A percentile compares a stretch with the other conserved stretches of the same genome.
Evolutionary conservation across 2,888 invertebrate species (phyloP).

Genomic region (Pheosia tremula): DNA sequence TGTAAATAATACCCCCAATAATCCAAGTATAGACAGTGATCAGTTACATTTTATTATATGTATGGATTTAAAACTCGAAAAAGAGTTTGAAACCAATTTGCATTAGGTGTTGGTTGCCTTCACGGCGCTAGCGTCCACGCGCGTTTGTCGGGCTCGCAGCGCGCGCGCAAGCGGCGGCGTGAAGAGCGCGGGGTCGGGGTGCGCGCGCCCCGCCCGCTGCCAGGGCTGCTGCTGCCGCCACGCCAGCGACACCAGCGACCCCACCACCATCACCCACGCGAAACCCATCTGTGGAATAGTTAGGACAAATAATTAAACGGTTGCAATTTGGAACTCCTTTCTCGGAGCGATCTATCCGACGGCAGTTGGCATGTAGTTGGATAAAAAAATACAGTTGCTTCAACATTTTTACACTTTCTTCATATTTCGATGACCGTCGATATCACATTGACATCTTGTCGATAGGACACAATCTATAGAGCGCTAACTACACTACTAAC

Average conservation of each 20-base stretch:
- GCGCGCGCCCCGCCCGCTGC: slow-evolving; percentile 51
- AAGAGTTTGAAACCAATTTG: too few relatives aligned
- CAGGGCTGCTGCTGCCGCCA: slow-evolving; percentile 65
- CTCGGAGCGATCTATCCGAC: neutral
- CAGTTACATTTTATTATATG: too few relatives aligned
- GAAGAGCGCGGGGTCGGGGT: slow-evolving; percentile 67
- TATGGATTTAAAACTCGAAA: too few relatives aligned
- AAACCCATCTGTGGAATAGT: slow-evolving; percentile 56
- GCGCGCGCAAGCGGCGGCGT: slow-evolving; percentile 61
- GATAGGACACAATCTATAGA: too few relatives aligned
- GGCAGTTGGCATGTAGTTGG: too few relatives aligned
- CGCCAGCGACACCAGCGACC: slow-evolving; percentile 54
- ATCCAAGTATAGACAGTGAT: too few relatives aligned
- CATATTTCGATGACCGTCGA: too few relatives aligned
- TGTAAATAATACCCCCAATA: too few relatives aligned
- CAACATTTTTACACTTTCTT: too few relatives aligned
- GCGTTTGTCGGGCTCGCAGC: slow-evolving; percentile 34
- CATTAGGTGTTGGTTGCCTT: slow-evolving; percentile 48
- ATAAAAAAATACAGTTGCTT: too few relatives aligned
- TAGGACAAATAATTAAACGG: neutral
- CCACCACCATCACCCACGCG: slow-evolving; percentile 67
- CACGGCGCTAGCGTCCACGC: slow-evolving; percentile 39
- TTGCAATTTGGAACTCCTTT: neutral
- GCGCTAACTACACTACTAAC: too few relatives aligned
- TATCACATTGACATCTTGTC: too few relatives aligned